Evolutionary conservation across 2,113 vertebrate genomes (phyloP).

Genomic region (Rallus limicola): DNA sequence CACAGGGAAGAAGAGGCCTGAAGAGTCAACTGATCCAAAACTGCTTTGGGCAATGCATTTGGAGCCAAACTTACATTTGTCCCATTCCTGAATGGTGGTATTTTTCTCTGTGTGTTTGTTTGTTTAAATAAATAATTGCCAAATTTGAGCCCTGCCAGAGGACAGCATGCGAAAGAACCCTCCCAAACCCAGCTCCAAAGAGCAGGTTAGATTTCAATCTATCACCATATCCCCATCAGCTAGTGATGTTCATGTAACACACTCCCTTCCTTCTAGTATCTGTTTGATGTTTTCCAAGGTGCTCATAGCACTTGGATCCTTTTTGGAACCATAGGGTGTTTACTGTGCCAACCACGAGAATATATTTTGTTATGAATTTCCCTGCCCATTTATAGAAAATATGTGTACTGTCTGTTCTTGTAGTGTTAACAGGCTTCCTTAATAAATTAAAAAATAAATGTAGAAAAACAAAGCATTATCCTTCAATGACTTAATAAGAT

Average conservation of each 20-base stretch:
- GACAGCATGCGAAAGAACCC: background rate
- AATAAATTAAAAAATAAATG: slow-evolving; percentile 62
- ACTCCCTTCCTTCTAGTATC: background rate
- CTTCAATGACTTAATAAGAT: slow-evolving; percentile 64
- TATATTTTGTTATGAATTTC: background rate
- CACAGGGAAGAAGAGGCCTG: background rate
- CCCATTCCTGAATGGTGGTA: background rate
- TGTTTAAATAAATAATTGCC: slow-evolving; percentile 39
- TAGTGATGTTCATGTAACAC: background rate
- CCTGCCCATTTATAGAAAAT: slow-evolving; percentile 34
- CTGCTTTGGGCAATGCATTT: background rate
- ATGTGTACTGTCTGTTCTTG: slow-evolving; percentile 44
- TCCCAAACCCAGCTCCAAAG: slow-evolving; percentile 2
- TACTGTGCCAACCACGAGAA: background rate
- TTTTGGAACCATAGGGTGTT: slow-evolving; percentile 25
- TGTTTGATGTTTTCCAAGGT: slow-evolving; percentile 30
- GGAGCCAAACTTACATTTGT: background rate
- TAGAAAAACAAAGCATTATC: slow-evolving; percentile 61
- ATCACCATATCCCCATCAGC: background rate
- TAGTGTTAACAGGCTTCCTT: slow-evolving; percentile 38
- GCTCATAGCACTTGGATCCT: slow-evolving; percentile 23
- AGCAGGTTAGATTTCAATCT: slow-evolving; percentile 17
- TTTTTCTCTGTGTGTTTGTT: slow-evolving; percentile 12
- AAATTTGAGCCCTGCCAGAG: background rate
- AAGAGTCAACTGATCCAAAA: background rate